Evolutionary conservation across 2,888 invertebrate species (phyloP), one percentile per base, ranked within the genome.

Genomic region (Epsilonema sp.): DNA sequence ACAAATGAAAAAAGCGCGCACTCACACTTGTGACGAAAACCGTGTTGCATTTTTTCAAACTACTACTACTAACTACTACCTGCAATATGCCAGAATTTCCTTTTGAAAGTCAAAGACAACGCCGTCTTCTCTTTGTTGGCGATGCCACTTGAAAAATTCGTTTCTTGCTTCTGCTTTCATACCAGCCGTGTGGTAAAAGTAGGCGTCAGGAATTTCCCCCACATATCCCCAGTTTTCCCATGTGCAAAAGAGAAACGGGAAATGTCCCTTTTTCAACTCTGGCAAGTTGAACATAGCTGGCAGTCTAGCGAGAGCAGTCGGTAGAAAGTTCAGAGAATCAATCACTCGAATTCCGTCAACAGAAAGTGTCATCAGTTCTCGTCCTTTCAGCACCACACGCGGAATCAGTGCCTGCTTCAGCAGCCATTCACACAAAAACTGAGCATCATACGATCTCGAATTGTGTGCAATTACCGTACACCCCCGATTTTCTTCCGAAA

Each of bases 81-180:
- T 26, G 44, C 56, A 57, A 37, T 55, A 57, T 21, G 48, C 45
- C 4, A 16, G 31, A 8, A 55, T 43, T 41, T 57, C 53, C 21
- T 49, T 37, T 36, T 45, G 26, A 41, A 56, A 51, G 46, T 54
- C 44, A 39, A 54, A 56, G 11, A 37, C 36, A n/a, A 46, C 25
- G 22, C 42, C 21, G 36, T 49, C 46, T 20, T 50, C 16, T 41
- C 23, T 4, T 13, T 41, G 11, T 22, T 20, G 13, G 11, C n/a
- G 19, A 13, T 23, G 26, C 44, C 44, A 44, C 16, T 19, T 44
- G 11, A 13, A 31, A 31, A 44, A 44, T 20, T 4, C 44, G 8
- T 4, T 19, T 19, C 20, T 11, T 16, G 19, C 26, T n/a, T 13
- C 21, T 16, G n/a, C 44, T 8, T 26, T 19, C 44, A 44, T 44